Evolutionary conservation across 2,113 vertebrate genomes (phyloP).

Genomic region (Callocephalon fimbriatum): DNA sequence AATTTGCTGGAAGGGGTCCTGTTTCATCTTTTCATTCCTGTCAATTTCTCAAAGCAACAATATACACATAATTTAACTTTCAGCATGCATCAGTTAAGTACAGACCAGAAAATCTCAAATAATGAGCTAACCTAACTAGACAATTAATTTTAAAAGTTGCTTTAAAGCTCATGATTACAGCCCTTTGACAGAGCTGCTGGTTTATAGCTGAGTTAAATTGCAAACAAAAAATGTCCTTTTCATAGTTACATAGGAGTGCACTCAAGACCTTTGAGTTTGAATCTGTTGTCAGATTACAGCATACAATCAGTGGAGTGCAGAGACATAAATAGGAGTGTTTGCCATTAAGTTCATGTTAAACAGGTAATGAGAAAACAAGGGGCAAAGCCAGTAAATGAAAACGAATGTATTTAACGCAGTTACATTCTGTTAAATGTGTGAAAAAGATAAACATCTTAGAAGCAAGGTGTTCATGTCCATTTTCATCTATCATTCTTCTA

Average conservation of each 20-base stretch:
- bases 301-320: neutral
- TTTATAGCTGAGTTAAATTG: neutral
- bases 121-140: neutral
- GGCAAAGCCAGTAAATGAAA: neutral
- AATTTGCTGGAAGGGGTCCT: neutral
- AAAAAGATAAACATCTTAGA: neutral
- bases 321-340: neutral
- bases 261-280: neutral
- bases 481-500: neutral
- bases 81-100: neutral
- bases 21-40: neutral
- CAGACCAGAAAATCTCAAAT: neutral
- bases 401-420: neutral
- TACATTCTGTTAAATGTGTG: neutral
- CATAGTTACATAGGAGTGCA: neutral
- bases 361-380: neutral
- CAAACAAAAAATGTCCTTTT: conserved; percentile 4
- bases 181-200: neutral
- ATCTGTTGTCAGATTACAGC: neutral
- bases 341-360: neutral
- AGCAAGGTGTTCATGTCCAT: neutral
- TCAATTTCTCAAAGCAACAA: neutral
- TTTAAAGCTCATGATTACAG: neutral
- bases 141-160: neutral
- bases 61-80: neutral